Base-by-base conservation (phyloP, 2,888 invertebrate genomes). In the Ophraella communa region DNA sequence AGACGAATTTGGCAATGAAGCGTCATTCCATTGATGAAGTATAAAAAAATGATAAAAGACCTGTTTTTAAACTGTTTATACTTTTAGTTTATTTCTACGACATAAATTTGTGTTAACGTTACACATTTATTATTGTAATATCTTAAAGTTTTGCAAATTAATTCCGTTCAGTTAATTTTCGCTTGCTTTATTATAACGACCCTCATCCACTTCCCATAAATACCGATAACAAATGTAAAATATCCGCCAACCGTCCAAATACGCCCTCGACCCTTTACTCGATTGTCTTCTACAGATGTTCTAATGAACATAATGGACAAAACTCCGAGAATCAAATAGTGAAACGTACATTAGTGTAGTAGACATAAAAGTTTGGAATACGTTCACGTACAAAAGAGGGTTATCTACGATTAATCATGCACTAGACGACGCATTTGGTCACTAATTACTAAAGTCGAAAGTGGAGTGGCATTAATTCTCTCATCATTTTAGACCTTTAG, bases 381-480 rank as follows among this genome's bases (percentile, higher is more conserved):
- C 60, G 55, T 67, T 62, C 57, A 62, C 49, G 57, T 52, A 57
- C 63, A 58, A 62, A 66, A 67, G 69, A 58, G 65, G 66, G 65
- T 63, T 63, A 61, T 65, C 64, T 52, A 68, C 67, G 71, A 73
- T 73, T 73, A 73, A 73, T 73, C 67, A 70, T 68, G 30, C 35
- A 65, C 60, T 67, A 69, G 66, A 69, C n/a, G n/a, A n/a, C 69
- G 62, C 52, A 62, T 70, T 68, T 62, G 73, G 66, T 67, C 68
- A 65, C 69, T 69, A 71, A 67, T 69, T 68, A 69, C 71, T 69
- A 66, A 71, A 69, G 70, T 68, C 73, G 68, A 64, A 68, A 70
- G 68, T 68, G 68, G 71, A 60, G 54, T 57, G 20, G 39, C 47
- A 47, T 68, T 64, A 65, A 68, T 65, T 63, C 54, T 42, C 47